Evolutionary conservation across 2,888 invertebrate genomes (phyloP).

Genomic region (Megaustenia siamemsis): DNA sequence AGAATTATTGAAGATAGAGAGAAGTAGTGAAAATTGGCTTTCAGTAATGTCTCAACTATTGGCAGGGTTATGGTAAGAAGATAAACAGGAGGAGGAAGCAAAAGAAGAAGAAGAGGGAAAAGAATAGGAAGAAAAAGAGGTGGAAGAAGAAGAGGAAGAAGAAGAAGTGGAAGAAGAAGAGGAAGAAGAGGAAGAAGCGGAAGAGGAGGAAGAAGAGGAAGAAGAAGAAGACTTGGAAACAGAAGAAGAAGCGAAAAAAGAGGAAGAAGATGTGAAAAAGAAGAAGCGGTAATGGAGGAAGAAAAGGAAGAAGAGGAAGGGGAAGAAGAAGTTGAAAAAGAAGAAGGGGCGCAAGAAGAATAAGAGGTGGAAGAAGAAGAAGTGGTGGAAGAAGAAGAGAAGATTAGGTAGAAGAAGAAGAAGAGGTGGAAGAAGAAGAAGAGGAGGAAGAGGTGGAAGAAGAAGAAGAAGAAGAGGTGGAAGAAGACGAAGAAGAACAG

Average conservation of each 20-base stretch:
- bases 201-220: background rate
- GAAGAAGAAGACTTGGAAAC: background rate
- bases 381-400: background rate
- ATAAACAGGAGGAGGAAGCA: too few relatives aligned
- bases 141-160: background rate
- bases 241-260: background rate
- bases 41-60: too few relatives aligned
- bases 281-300: background rate
- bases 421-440: background rate
- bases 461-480: background rate
- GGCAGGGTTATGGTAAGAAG: too few relatives aligned
- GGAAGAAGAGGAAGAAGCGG: background rate
- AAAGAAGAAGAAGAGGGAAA: background rate
- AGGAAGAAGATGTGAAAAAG: background rate
- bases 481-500: background rate
- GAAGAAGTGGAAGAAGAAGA: too few relatives aligned
- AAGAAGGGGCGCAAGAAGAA: background rate
- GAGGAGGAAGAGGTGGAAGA: background rate
- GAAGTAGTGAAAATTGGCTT: too few relatives aligned
- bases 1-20: too few relatives aligned
- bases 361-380: background rate
- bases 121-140: background rate
- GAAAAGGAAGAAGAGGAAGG: background rate
- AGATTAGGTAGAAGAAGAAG: background rate
- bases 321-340: background rate